These are phyloP conservation scores for Anoncus sp. DNA, from an alignment of 2,888 invertebrate species.

Conservation along the genomic window DNA sequence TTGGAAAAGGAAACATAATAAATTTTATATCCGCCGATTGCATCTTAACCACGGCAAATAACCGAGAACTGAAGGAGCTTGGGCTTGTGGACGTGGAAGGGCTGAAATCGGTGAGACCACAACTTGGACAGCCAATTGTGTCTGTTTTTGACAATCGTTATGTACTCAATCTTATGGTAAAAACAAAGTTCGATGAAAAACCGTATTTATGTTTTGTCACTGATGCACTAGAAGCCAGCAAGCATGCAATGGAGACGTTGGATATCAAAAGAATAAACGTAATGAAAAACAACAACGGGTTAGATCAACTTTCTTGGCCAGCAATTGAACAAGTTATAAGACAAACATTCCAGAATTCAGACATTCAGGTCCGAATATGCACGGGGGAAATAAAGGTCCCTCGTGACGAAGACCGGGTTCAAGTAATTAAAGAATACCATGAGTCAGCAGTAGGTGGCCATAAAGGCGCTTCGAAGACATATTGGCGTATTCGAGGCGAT, in stretches of 20 bases:
- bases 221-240: constrained; percentile 25
- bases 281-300: constrained; percentile 20
- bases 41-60: constrained; percentile 10
- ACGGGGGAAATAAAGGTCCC: constrained; percentile 29
- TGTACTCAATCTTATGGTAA: constrained; percentile 28
- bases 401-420: background rate
- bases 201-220: constrained; percentile 8
- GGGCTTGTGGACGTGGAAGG: constrained; percentile 20
- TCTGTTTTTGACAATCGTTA: constrained; percentile 2
- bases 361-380: constrained; percentile 12
- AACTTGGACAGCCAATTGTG: constrained; percentile 26
- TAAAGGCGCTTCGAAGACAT: constrained; percentile 47
- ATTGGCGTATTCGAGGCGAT: constrained; percentile 32
- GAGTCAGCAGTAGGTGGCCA: constrained; percentile 12
- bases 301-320: constrained; percentile 16
- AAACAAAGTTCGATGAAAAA: constrained; percentile 21
- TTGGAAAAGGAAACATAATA: constrained; percentile 5
- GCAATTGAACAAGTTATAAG: constrained; percentile 21
- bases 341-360: constrained; percentile 18
- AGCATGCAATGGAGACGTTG: constrained; percentile 28
- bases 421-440: constrained; percentile 24
- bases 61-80: constrained; percentile 17
- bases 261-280: constrained; percentile 16
- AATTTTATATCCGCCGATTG: constrained; percentile 33
- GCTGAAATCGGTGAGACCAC: constrained; percentile 14